Conservation (phyloP, 2,888 invertebrate genomes). For the Agrochola macilenta region DNA sequence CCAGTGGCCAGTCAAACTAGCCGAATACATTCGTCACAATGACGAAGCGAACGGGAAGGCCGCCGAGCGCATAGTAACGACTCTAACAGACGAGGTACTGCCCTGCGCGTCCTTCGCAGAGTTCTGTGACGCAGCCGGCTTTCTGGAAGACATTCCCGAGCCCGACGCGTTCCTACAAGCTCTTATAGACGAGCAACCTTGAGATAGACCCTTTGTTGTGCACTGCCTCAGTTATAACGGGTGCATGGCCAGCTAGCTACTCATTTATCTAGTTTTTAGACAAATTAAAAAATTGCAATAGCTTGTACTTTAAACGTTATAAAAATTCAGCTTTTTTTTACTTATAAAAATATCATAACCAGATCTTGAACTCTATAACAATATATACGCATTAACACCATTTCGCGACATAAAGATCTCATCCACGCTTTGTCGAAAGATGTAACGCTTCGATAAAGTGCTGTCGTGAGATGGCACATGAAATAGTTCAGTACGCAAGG, state of each 20-base stretch:
- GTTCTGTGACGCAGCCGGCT: conserved; percentile 97
- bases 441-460: conserved; percentile 52
- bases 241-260: conserved; percentile 77
- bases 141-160: conserved; percentile 92
- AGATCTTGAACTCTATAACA: neutral
- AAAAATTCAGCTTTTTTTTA: neutral
- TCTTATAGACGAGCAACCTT: conserved; percentile 82
- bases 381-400: conserved; percentile 24
- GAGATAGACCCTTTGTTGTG: conserved; percentile 76
- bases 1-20: conserved; percentile 97
- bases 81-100: conserved; percentile 96
- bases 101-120: conserved; percentile 97
- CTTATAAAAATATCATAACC: conserved; percentile 2
- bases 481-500: conserved; percentile 70
- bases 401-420: conserved; percentile 42
- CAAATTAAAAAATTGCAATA: neutral
- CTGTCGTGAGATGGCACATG: conserved; percentile 65
- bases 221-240: conserved; percentile 79
- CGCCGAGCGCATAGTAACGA: conserved; percentile 95
- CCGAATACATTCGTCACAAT: conserved; percentile 98
- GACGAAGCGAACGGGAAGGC: conserved; percentile 97
- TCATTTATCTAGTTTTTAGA: neutral
- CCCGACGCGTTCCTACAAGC: conserved; percentile 89
- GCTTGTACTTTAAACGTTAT: too few relatives aligned
- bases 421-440: conserved; percentile 46